Evolutionary conservation across 2,797 vertebrate species (phyloP), one percentile per base, ranked within the genome.

Genomic region (Perdix hodgsoniae): DNA sequence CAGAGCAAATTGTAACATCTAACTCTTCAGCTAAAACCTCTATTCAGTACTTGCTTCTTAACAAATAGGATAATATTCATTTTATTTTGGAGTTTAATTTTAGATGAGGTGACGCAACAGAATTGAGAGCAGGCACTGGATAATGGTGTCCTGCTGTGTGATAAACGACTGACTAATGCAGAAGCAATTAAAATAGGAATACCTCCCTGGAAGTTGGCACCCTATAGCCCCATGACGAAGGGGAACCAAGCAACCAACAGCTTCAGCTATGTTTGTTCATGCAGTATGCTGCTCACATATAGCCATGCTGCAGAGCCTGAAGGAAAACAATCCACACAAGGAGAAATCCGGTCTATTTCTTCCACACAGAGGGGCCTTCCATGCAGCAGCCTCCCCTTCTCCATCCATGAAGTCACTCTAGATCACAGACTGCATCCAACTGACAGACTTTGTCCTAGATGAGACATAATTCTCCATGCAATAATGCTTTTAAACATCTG

Each of bases 11-110:
- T 72, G 29, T n/a, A 72, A 31, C 69, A 71, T 69, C 61, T 54
- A 52, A 50, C 44, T 71, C 63, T 71, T 77, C 72, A 85, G 61
- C 39, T 89, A 74, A 93, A 71, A 4, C 14, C 10, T 24, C n/a
- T 67, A n/a, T 77, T 84, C 65, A 71, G 75, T 61, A 31, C 60
- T 76, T 84, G 76, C 47, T 61, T 39, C 64, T 73, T 7, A 59
- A 47, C 37, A 67, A 81, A 82, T 33, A 71, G 23, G 69, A 50
- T 60, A 94, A 45, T 50, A 65, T 52, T 81, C 90, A 27, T 78
- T 80, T 89, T 49, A 44, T 64, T 94, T 65, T 54, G 40, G 47
- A 45, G 13, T 61, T 93, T 69, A 77, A 82, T 77, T 93, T 95
- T 47, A 74, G 64, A 54, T 47, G 74, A 92, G 61, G 52, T 81